Evolutionary conservation across 2,888 invertebrate genomes (phyloP).

Genomic region (Pheosia tremula): DNA sequence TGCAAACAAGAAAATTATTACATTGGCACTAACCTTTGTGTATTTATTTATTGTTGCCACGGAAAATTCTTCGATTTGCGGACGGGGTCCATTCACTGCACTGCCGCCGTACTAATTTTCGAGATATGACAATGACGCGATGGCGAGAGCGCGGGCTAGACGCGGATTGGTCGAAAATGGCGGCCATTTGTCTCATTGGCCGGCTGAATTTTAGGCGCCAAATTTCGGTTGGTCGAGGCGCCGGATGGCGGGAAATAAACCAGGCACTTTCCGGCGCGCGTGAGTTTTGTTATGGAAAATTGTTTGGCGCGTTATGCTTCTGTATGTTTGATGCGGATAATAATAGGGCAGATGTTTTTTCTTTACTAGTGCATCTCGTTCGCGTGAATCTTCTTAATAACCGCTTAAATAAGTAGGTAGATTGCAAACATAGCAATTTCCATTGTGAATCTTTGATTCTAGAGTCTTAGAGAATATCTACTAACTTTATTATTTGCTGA

Average conservation of each 20-base stretch:
- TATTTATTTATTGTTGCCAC: constrained; percentile 64
- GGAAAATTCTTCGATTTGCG: constrained; percentile 79
- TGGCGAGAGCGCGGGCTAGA: constrained; percentile 81
- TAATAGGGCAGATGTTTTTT: constrained; percentile 32
- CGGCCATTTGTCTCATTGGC: constrained; percentile 76
- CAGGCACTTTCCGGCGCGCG: constrained; percentile 75
- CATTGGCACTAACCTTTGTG: constrained; percentile 61
- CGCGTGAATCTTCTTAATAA: not conserved
- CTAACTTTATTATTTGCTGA: too few relatives aligned
- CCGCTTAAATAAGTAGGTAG: not conserved
- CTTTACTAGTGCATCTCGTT: constrained; percentile 13
- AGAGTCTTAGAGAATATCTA: not conserved
- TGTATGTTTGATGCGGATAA: constrained; percentile 47
- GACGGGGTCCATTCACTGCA: constrained; percentile 83
- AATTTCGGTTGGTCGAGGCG: constrained; percentile 82
- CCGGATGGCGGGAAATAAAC: constrained; percentile 81
- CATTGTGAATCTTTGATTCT: not conserved
- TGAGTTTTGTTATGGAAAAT: constrained; percentile 77
- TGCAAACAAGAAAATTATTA: constrained; percentile 24
- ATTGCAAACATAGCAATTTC: not conserved
- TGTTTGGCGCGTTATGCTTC: constrained; percentile 69
- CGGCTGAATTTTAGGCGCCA: constrained; percentile 73
- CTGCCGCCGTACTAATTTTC: constrained; percentile 81
- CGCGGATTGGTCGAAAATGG: constrained; percentile 79
- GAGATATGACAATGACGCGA: constrained; percentile 82